phyloP scores from a whole-genome alignment of 2,888 invertebrate species.

The Listrodromus nycthemerus region DNA sequence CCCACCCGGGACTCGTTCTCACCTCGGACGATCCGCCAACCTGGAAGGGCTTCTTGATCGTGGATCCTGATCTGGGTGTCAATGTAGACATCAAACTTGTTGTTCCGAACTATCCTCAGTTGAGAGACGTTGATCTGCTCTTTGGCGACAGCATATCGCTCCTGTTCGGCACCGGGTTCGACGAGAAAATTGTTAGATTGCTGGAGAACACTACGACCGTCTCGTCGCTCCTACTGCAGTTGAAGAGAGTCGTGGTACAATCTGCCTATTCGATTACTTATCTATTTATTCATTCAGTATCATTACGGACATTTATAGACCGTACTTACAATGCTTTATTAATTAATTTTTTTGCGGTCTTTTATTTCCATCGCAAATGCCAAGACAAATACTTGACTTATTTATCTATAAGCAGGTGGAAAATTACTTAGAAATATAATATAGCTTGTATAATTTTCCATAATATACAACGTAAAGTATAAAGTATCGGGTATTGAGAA shows the following conservation, averaged over 20 bases:
- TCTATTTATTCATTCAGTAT: too few species aligned
- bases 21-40: conserved; percentile 74
- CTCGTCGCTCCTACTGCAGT: conserved; percentile 75
- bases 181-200: conserved; percentile 68
- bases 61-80: conserved; percentile 69
- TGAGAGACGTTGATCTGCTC: conserved; percentile 71
- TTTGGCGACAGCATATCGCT: conserved; percentile 76
- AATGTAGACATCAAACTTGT: conserved; percentile 75
- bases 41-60: conserved; percentile 78
- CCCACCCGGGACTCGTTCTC: conserved; percentile 78
- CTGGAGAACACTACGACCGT: conserved; percentile 73
- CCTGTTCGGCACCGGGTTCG: conserved; percentile 71
- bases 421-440: too few species aligned
- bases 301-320: too few species aligned
- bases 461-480: not conserved
- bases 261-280: not conserved
- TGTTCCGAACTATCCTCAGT: conserved; percentile 78
- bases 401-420: too few species aligned
- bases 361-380: too few species aligned
- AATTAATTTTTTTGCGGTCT: too few species aligned
- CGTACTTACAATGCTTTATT: too few species aligned
- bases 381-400: too few species aligned
- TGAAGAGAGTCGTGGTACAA: conserved; percentile 74
- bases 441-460: not conserved
- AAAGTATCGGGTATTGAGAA: too few species aligned